These are phyloP conservation scores for Sphinx pinastri DNA, from an alignment of 2,888 invertebrate species.

Conservation along the genomic window DNA sequence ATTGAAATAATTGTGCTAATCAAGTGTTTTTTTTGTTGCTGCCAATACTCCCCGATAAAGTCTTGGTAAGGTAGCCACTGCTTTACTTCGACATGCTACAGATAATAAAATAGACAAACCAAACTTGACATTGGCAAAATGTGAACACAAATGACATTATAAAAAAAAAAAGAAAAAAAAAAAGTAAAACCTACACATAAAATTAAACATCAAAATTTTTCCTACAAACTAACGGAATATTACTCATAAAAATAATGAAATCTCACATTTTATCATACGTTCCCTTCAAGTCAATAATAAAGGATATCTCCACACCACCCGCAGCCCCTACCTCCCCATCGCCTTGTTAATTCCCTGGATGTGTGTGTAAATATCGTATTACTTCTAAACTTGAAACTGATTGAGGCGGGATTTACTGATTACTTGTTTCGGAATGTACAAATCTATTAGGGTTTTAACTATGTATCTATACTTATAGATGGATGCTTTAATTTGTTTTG, in stretches of 20 bases:
- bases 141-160: too few species aligned
- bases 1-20: too few species aligned
- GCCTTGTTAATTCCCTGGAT: slow-evolving; percentile 32
- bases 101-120: too few species aligned
- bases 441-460: not conserved
- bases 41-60: too few species aligned
- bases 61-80: too few species aligned
- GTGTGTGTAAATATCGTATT: slow-evolving; percentile 26
- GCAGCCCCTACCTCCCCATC: slow-evolving; percentile 12
- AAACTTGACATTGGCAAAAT: too few species aligned
- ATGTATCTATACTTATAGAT: not conserved
- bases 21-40: too few species aligned
- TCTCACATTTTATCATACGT: slow-evolving; percentile 23
- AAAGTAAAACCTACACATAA: too few species aligned
- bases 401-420: slow-evolving; percentile 8
- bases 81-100: too few species aligned
- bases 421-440: not conserved
- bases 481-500: not conserved
- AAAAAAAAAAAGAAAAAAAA: too few species aligned
- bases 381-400: slow-evolving; percentile 20
- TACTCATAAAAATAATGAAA: slow-evolving; percentile 7
- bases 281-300: slow-evolving; percentile 29
- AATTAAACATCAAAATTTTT: not conserved
- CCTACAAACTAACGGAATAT: too few species aligned
- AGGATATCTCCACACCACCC: slow-evolving; percentile 17